Base-by-base conservation (phyloP, 2,113 vertebrate species). In the Struthio camelus region DNA sequence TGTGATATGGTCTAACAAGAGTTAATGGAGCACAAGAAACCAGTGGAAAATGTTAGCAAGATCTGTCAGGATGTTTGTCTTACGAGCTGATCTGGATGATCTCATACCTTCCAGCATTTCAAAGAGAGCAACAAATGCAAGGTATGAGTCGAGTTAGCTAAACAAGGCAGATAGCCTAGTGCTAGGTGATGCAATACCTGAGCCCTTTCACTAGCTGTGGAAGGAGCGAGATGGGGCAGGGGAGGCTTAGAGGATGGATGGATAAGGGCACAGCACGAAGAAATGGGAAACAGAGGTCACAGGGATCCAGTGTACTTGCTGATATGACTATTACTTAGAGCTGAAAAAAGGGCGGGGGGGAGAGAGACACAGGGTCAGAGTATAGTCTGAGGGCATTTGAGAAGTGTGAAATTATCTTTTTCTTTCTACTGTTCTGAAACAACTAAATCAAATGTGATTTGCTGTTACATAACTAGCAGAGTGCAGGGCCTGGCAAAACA, bases 1-100 rank as follows among this genome's bases (percentile, higher is more conserved):
- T 14, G 9, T 0, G 81, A 90, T 87, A 71, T 14, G 61, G 80
- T 95, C 91, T 70, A 71, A 79, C 61, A 77, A 88, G 80, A 96
- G 89, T 85, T 94, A 95, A 96, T 92, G 92, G 94, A 90, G 91
- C 86, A 85, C 44, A 42, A 83, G 92, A 88, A 95, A 96, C 87
- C 84, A 78, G 84, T 93, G 92, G 92, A 95, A 96, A 95, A 95
- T 67, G 89, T 95, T 95, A 94, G 86, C 0, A 18, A 93, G 91
- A 67, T 79, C 95, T 85, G 84, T 86, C 90, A 88, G 94, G 95
- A 88, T 93, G 96, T 96, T 96, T 96, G 95, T 76, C 80, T 91
- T 89, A 53, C 51, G 42, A 64, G 53, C 91, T 87, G 89, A 84
- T 94, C 79, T 36, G 90, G 66, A 40, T 97, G 96, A 97, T 76